Evolutionary conservation across 1,140 invertebrate genomes (phyloP), one percentile per base, ranked within the genome.

Genomic region (Panagrolaimus sp.): DNA sequence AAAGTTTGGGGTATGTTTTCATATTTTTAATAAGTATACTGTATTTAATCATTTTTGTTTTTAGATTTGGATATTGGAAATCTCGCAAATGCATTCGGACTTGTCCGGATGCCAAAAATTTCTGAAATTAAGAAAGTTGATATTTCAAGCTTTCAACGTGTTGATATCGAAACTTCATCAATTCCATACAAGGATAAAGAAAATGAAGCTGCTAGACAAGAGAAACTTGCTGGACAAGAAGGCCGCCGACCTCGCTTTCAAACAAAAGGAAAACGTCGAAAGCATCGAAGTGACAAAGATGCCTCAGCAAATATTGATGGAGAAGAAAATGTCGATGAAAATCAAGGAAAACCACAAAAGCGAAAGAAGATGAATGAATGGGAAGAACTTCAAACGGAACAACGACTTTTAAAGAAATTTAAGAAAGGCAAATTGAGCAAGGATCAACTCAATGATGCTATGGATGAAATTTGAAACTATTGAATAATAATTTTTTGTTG

Each of bases 1-100:
- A 87, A 89, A 78, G 83, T 93, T 4, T 94, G 95, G 85, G 88
- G 87, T 87, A 76, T 63, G 65, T 43, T 44, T 62, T 43, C 9
- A 24, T 24, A 26, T 9, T 14, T 69, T 15, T 0, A 38, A 38
- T 7, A 4, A 7, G 32, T 4, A 38, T 38, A 38, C 32, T 10
- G 15, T 17, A 21, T 67, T 58, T 9, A 21, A n/a, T 32, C 38
- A 48, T 66, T 17, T 73, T 17, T 38, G 0, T 10, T 7, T 76
- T 58, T 65, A 77, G 77, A 77, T 63, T 68, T 76, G 63, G 77
- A 77, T 55, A 43, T 78, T 44, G 64, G 44, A 21, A 77, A 73
- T 12, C 32, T 77, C 24, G 75, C 77, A 21, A 66, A 77, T 43
- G 66, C 75, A 10, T 79, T 76, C 55, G 75, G 68, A 9, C 65